Evolutionary conservation across 2,888 invertebrate species (phyloP), one percentile per base, ranked within the genome.

Genomic region (Nezara viridula): DNA sequence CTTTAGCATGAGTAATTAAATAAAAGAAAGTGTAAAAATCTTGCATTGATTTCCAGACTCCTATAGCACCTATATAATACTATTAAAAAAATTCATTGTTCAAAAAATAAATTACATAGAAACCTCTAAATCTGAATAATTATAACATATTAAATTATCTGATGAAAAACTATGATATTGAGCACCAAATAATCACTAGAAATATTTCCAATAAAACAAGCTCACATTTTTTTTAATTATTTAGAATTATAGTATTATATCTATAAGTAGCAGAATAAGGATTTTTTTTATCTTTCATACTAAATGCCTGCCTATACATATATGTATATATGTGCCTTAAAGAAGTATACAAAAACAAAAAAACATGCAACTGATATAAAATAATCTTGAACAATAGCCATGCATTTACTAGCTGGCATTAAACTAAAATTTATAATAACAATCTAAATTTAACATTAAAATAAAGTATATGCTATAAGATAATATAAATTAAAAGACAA

Each of bases 361-460:
- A 73, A 32, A 73, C 66, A 73, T 73, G 66, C 66, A 37, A 6
- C 19, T 37, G 19, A 3, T 9, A 60, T 37, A 19, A 73, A 73
- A 37, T 60, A 73, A 73, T 73, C 66, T 37, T 37, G 37, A 37
- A 19, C 16, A 73, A 37, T 27, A 73, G 66, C 37, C 66, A 73
- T 73, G 66, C 66, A 73, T 37, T 37, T 6, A 73, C 37, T 73
- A 37, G 66, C 37, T 73, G 66, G 66, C 66, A 73, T 73, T 73
- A 32, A 73, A 37, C 4, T 4, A 14, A 27, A 73, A 73, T 73
- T 27, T 9, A 73, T 37, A 9, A 60, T 0, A 27, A 73, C 21
- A 19, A 32, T 32, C 27, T 37, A 6, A 37, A 73, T 19, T 37
- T 37, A 37, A 73, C 66, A 32, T 21, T 37, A 19, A 6, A 73